phyloP scores from a whole-genome alignment of 2,113 vertebrate genomes.

The Perca flavescens region DNA sequence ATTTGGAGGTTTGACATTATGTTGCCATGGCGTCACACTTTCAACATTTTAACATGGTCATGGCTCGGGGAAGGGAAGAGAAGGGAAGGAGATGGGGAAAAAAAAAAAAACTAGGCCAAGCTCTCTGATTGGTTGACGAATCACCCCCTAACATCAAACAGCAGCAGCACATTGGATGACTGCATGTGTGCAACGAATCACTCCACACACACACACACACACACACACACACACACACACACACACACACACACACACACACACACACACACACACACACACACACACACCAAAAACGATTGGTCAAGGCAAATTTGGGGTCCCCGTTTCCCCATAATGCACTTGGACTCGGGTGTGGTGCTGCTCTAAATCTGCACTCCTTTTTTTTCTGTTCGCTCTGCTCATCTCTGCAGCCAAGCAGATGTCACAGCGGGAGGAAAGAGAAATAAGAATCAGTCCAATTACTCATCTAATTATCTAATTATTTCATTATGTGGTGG shows the following conservation, averaged over 20 bases:
- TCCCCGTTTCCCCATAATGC: conserved; percentile 19
- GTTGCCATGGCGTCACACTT: conserved; percentile 6
- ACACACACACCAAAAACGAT: conserved; percentile 24
- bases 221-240: neutral
- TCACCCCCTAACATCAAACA: conserved; percentile 43
- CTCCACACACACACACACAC: too few species aligned
- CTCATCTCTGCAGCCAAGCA: conserved; percentile 38
- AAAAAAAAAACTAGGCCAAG: conserved; percentile 51
- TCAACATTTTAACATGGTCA: conserved; percentile 32
- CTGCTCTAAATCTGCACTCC: conserved; percentile 7
- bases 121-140: conserved; percentile 62
- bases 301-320: conserved; percentile 36
- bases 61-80: neutral
- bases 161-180: conserved; percentile 1
- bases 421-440: conserved; percentile 63
- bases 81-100: neutral
- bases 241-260: conserved; percentile 2
- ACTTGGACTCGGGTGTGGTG: conserved; percentile 24
- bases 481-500: conserved; percentile 77
- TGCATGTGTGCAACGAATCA: conserved; percentile 5
- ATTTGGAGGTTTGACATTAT: neutral
- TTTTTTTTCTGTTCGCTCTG: neutral
- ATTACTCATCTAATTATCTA: conserved; percentile 74
- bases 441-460: conserved; percentile 59
- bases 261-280: neutral